Percentiles rank a stretch among this genome's conserved stretches.
phyloP scores from a whole-genome alignment of 2,113 vertebrate genomes.

The Natator depressus region DNA sequence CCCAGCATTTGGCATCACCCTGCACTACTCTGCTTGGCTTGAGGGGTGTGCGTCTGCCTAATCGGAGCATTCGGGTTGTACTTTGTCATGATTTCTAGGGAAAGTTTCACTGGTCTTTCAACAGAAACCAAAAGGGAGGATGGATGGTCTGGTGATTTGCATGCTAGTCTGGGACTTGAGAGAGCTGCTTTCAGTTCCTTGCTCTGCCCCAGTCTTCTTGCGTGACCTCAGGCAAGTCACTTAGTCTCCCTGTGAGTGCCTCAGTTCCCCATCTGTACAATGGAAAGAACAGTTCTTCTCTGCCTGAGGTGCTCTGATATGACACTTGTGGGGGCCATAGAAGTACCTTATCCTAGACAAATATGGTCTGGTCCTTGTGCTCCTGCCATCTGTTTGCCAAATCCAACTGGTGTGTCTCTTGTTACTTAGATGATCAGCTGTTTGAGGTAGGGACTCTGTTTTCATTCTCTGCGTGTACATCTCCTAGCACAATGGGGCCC shows the following conservation, averaged over 20 bases:
- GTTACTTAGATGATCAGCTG: background rate
- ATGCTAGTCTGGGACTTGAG: background rate
- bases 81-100: background rate
- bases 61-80: background rate
- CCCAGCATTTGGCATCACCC: background rate
- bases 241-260: background rate
- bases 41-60: background rate
- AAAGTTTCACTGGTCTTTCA: background rate
- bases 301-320: background rate
- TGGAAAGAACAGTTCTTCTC: background rate
- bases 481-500: background rate
- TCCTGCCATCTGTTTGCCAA: background rate
- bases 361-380: background rate
- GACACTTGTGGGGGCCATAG: background rate
- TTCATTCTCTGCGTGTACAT: background rate
- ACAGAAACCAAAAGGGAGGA: background rate
- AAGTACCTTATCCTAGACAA: background rate
- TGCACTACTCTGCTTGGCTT: background rate
- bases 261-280: background rate
- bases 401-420: background rate
- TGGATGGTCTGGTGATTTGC: background rate
- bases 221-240: background rate
- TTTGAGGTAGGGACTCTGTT: background rate
- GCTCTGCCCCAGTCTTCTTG: background rate
- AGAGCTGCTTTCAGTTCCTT: background rate